phyloP scores from a whole-genome alignment of 2,888 invertebrate genomes.

The Scelioninae gen. 1 region DNA sequence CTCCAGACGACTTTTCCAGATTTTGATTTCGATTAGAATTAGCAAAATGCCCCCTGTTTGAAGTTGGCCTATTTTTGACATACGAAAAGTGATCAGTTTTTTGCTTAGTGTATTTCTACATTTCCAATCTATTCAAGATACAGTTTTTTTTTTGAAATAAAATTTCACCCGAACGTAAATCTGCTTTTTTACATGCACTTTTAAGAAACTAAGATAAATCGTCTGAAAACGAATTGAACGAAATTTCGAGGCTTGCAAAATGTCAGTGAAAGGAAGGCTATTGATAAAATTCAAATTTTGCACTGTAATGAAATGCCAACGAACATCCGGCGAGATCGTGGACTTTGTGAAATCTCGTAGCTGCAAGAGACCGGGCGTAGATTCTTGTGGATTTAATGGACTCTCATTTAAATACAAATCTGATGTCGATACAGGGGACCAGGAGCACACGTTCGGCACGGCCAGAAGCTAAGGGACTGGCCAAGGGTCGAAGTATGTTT shows the following conservation, averaged over 20 bases:
- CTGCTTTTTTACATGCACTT: background rate
- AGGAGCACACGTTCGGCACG: conserved; percentile 67
- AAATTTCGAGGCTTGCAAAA: background rate
- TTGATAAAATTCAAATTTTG: conserved; percentile 65
- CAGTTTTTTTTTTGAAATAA: too few species aligned
- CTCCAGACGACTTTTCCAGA: too few species aligned
- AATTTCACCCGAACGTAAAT: too few species aligned
- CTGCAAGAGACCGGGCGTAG: conserved; percentile 76
- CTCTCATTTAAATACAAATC: conserved; percentile 85
- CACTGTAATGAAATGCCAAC: conserved; percentile 63
- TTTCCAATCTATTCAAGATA: too few species aligned
- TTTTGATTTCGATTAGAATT: too few species aligned
- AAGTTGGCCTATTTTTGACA: too few species aligned
- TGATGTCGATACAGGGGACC: conserved; percentile 82
- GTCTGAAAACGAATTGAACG: background rate
- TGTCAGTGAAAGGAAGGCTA: conserved; percentile 13
- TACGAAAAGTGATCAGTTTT: too few species aligned
- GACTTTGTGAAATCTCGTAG: conserved; percentile 66
- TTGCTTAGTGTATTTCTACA: too few species aligned
- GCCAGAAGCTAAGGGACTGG: conserved; percentile 76
- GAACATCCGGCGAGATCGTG: conserved; percentile 65
- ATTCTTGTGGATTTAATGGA: conserved; percentile 83
- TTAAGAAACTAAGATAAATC: background rate
- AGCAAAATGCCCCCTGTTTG: too few species aligned
- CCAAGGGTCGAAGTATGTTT: conserved; percentile 84